These are phyloP conservation scores for Pycnonotus jocosus DNA, from an alignment of 2,113 vertebrate genomes.

Conservation along the genomic window DNA sequence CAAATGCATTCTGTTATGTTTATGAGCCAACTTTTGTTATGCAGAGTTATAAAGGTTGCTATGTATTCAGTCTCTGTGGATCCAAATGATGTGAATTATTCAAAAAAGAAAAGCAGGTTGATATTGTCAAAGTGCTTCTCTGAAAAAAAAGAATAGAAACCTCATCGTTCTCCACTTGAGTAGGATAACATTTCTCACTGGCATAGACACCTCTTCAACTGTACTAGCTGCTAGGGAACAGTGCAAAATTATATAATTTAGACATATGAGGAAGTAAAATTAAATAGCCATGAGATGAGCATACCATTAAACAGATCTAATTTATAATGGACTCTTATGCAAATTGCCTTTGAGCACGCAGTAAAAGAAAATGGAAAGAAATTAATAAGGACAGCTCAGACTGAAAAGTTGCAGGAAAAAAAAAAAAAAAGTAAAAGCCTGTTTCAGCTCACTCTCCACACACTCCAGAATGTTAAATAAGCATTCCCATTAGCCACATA, in stretches of 20 bases:
- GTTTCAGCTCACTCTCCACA: background rate
- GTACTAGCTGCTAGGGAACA: conserved; percentile 17
- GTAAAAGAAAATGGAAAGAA: conserved; percentile 45
- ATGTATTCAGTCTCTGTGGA: background rate
- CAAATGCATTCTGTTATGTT: conserved; percentile 18
- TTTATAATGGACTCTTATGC: conserved; percentile 51
- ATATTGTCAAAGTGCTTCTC: background rate
- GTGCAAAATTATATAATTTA: conserved; percentile 39
- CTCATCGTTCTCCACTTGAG: background rate
- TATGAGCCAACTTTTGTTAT: conserved; percentile 18
- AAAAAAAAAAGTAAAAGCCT: background rate
- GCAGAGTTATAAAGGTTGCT: background rate
- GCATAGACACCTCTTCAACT: background rate
- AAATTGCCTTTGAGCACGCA: conserved; percentile 60
- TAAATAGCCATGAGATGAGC: conserved; percentile 56
- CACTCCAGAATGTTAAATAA: conserved; percentile 4
- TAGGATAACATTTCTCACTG: background rate
- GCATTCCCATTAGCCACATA: background rate
- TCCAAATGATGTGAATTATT: background rate
- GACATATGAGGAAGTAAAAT: conserved; percentile 18
- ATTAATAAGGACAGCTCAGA: conserved; percentile 36
- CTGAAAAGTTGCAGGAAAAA: background rate
- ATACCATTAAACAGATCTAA: conserved; percentile 38
- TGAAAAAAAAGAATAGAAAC: background rate
- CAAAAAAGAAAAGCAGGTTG: background rate